Base-by-base conservation (phyloP, 2,888 invertebrate genomes). In the Nemotelus pantherinus region DNA sequence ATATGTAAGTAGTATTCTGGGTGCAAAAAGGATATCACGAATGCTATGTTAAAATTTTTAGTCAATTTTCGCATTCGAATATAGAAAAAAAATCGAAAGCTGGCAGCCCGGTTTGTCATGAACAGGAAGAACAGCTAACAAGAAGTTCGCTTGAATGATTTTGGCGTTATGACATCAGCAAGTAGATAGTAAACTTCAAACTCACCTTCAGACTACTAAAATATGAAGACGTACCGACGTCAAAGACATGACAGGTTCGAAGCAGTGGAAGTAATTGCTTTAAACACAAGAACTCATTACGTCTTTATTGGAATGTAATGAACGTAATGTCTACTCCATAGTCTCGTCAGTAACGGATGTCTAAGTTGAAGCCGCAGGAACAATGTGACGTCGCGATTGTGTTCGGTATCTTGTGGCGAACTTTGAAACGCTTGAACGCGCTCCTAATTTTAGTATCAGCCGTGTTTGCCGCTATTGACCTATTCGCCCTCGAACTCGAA, bases 191-290 rank as follows among this genome's bases (percentile, higher is more conserved):
- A 74, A 74, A 74, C 60, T 57, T 74, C 74, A 74, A 74, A 74
- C 63, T 74, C 72, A 72, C 50, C 47, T 39, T 25, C 39, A 45
- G 3, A 47, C 44, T 39, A 74, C 74, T 65, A 76, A 76, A 77
- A 77, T 65, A 76, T 77, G 67, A 77, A 77, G 76, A 65, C 57
- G 67, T 77, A 67, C 67, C 68, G 68, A 45, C 55, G 53, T 77
- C 57, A 55, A 57, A 68, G 76, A 72, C 67, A 65, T 75, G 79
- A 79, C 75, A 63, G 64, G 79, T 68, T 77, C 63, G 77, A 77
- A 79, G 75, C 55, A 70, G 57, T 79, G 75, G 79, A 77, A 79
- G 79, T 75, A 79, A 79, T 79, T 79, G 77, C 75, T 64, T 75
- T 75, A 55, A 64, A 75, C 74, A 70, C 79, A 77, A 79, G 70